Base-by-base conservation (phyloP, 2,113 vertebrate genomes). In the Sisor rabdophorus region DNA sequence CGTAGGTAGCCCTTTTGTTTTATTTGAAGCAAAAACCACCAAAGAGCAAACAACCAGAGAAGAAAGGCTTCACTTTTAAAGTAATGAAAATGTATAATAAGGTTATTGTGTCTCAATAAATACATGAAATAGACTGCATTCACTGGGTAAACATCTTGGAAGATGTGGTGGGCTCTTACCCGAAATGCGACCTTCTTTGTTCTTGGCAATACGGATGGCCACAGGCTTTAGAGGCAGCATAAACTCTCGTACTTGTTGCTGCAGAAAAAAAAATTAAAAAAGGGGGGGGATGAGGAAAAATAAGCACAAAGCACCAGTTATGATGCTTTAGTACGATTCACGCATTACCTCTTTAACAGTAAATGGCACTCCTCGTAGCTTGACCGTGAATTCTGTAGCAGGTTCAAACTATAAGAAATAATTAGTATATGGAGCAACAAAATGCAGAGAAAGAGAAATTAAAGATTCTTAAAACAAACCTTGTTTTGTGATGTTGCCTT, bases 241-340 rank as follows among this genome's bases (percentile, higher is more conserved):
- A 80, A 99, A 98, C 28, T 99, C 96, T 50, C 65, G 63, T 0
- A 99, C 90, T 60, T 95, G 94, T 92, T 95, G 89, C 97, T 99
- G 72, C 53, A 76, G 2, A 16, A 70, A 26, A 71, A 0, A 86
- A 8, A 78, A 4, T 2, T 52, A 80, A 20, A 12, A 28, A 16
- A n/a, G n/a, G n/a, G n/a, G n/a, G n/a, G n/a, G n/a, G n/a, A n/a
- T n/a, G n/a, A n/a, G n/a, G n/a, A n/a, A n/a, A n/a, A n/a, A n/a
- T n/a, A n/a, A n/a, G 1, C 36, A 47, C 11, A 44, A 64, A 15
- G 30, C 11, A 40, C 20, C 30, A 36, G 3, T 61, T 1, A 40
- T 44, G 16, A 10, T 50, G 47, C 44, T 50, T 11, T 2, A 19
- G 3, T 12, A 69, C 10, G 10, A 20, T 22, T 22, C 22, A 32